Conservation (phyloP, 1,140 invertebrate genomes). For the Carposina sasakii region DNA sequence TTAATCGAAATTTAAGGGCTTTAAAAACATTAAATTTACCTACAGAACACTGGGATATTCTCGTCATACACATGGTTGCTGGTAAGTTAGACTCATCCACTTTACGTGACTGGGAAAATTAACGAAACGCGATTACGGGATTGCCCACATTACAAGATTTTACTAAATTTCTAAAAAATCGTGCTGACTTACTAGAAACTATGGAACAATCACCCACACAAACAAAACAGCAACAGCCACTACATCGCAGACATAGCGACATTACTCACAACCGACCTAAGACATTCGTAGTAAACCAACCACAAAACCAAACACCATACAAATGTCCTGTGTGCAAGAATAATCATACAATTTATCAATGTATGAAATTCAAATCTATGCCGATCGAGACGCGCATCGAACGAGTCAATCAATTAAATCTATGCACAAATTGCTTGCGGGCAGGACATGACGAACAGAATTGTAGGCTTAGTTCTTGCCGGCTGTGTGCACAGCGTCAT, state of each 20-base stretch:
- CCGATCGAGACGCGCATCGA: not conserved
- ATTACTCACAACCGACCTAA: conserved; percentile 9
- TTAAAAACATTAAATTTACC: conserved; percentile 7
- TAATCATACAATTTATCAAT: conserved; percentile 4
- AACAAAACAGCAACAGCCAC: too few relatives aligned
- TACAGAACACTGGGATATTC: not conserved
- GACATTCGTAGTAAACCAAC: conserved; percentile 1
- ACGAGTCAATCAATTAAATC: not conserved
- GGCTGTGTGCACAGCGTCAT: not conserved
- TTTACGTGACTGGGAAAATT: conserved; percentile 6
- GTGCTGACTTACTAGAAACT: conserved; percentile 8
- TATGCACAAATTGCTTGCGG: conserved; percentile 3
- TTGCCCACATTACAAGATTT: conserved; percentile 5
- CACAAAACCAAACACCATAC: not conserved
- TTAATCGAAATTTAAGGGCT: not conserved
- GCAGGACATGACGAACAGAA: not conserved
- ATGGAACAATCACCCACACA: not conserved
- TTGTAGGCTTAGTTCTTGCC: not conserved
- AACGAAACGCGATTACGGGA: conserved; percentile 2
- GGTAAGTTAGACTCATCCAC: conserved; percentile 6
- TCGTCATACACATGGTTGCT: conserved; percentile 8
- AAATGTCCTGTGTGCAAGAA: conserved; percentile 1
- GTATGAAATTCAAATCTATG: conserved; percentile 2
- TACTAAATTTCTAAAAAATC: conserved; percentile 5
- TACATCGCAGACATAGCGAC: conserved; percentile 12